Conservation (phyloP, 1,140 invertebrate genomes). For the Drosophila azteca region DNA sequence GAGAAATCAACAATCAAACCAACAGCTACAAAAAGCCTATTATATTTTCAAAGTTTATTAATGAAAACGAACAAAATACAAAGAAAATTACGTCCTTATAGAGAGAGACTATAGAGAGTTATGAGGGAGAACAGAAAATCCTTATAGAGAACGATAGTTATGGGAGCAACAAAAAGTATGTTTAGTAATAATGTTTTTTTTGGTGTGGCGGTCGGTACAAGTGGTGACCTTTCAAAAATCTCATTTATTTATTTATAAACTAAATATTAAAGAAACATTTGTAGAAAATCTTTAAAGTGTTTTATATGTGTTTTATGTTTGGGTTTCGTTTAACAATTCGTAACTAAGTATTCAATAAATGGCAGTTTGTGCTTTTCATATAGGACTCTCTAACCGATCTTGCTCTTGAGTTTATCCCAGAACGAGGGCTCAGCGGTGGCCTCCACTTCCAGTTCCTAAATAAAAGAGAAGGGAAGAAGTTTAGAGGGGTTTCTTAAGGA, state of each 20-base stretch:
- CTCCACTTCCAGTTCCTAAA: slow-evolving; percentile 30
- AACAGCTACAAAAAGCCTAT: slow-evolving; percentile 7
- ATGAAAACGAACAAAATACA: slow-evolving; percentile 34
- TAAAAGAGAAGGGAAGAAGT: no score
- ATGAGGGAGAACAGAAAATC: no score
- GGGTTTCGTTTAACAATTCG: slow-evolving; percentile 1
- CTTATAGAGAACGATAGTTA: no score
- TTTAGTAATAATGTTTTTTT: slow-evolving; percentile 13
- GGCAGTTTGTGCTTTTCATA: slow-evolving; percentile 34
- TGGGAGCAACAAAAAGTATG: slow-evolving; percentile 17
- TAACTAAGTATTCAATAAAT: slow-evolving; percentile 10
- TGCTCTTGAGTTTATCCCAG: slow-evolving; percentile 47
- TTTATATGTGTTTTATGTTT: slow-evolving; percentile 7
- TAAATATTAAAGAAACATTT: slow-evolving; percentile 55
- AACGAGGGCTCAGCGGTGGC: slow-evolving; percentile 37
- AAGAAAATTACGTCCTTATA: slow-evolving; percentile 47
- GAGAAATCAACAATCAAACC: slow-evolving; percentile 8
- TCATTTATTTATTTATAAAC: slow-evolving; percentile 50
- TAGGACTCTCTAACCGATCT: slow-evolving; percentile 26
- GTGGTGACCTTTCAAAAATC: slow-evolving; percentile 11
- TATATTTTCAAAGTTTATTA: slow-evolving; percentile 67
- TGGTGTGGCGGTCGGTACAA: slow-evolving; percentile 1
- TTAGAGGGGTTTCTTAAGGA: neutral
- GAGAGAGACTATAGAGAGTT: slow-evolving; percentile 7
- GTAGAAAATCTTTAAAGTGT: slow-evolving; percentile 17